Evolutionary conservation across 2,797 vertebrate species (phyloP).

Genomic region (Tokudaia tokunoshimensis): DNA sequence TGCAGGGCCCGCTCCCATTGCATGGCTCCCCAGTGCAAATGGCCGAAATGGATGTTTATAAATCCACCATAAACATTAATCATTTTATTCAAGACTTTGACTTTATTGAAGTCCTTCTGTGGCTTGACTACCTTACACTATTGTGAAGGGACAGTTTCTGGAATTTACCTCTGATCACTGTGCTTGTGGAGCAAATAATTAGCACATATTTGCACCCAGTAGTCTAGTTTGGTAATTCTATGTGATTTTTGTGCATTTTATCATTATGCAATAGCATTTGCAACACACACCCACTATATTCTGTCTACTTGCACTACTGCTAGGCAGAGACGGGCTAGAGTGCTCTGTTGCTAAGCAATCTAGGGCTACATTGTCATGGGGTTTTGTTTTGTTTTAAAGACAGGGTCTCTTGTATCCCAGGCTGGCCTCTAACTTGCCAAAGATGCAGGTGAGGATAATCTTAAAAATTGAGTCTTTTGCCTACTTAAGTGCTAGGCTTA

Average conservation of each 20-base stretch:
- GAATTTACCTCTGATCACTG: not conserved
- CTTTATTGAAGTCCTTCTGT: not conserved
- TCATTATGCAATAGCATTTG: not conserved
- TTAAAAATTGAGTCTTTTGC: not conserved
- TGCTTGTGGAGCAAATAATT: not conserved
- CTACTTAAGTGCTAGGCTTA: not conserved
- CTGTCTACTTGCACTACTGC: not conserved
- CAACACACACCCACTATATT: not conserved
- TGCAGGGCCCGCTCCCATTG: too few species aligned
- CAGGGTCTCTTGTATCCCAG: not conserved
- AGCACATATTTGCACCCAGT: not conserved
- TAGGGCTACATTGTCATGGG: not conserved
- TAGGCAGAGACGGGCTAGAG: not conserved
- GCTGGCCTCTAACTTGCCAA: not conserved
- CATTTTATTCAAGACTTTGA: not conserved
- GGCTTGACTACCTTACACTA: not conserved
- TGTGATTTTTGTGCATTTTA: not conserved
- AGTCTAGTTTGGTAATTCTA: not conserved
- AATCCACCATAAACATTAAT: not conserved
- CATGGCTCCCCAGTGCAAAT: too few species aligned
- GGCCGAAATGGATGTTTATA: not conserved
- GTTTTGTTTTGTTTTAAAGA: not conserved
- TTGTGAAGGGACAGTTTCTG: not conserved
- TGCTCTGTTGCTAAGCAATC: not conserved
- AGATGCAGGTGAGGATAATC: not conserved